Evolutionary conservation across 2,888 invertebrate genomes (phyloP), one percentile per base, ranked within the genome.

Genomic region (Drosophila flavopinicola): DNA sequence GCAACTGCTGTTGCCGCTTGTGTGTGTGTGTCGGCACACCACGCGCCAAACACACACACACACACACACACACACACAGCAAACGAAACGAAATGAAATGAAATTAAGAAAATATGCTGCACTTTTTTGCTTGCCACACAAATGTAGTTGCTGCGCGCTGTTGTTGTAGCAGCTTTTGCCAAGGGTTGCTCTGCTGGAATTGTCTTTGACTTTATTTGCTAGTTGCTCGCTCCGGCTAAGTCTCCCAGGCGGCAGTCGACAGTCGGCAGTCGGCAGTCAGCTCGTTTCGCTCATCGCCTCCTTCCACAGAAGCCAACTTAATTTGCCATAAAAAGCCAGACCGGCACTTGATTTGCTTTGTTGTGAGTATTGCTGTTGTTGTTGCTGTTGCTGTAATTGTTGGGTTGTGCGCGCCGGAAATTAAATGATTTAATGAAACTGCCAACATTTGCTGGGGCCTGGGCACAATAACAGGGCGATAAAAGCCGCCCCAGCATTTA

Each of bases 341-440:
- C 51, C 44, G 64, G 63, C 59, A 71, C 67, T 86, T 86, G 76
- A 76, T 84, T 84, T 76, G 72, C 67, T 84, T 61, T 79, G 58
- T 59, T 61, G 53, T 48, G 17, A 29, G 29, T 30, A 44, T 27
- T 17, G 29, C 29, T 20, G 29, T 17, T 44, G 17, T 60, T 79
- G 60, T 44, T 30, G 23, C 27, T 41, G 38, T 45, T 63, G 32
- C 53, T 66, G 61, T 56, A 49, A 41, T 59, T 63, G 63, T 48
- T 45, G 53, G 53, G 60, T 42, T 70, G 52, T 42, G 66, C 37
- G 41, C 42, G 67, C 76, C 79, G 84, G 84, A 84, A 87, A 87
- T 84, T 79, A 86, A 85, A 87, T 87, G 86, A 87, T 85, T 87
- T 87, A 84, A 87, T 78, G 86, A 85, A 86, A 84, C 76, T 70